A percentile compares a stretch with the other conserved stretches of the same genome.
phyloP scores from a whole-genome alignment of 1,140 invertebrate species.

The Harpegnathos saltator region DNA sequence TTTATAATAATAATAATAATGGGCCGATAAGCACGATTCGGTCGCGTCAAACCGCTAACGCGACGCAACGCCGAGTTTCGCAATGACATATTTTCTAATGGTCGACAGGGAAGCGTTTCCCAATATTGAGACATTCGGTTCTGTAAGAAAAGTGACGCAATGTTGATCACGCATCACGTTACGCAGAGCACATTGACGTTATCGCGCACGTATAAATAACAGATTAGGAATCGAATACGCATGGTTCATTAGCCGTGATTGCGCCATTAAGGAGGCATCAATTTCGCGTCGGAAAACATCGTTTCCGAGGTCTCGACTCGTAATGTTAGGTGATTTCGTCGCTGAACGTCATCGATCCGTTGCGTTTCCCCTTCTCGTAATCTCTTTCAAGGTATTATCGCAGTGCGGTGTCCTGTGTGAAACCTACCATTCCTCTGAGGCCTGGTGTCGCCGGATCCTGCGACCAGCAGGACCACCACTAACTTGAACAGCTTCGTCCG shows the following conservation, averaged over 20 bases:
- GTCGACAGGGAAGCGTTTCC: too few relatives aligned
- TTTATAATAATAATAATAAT: too few relatives aligned
- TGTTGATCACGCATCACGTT: too few relatives aligned
- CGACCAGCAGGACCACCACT: constrained; percentile 76
- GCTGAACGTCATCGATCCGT: background rate
- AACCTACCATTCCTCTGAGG: constrained; percentile 81
- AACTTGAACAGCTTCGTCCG: constrained; percentile 76
- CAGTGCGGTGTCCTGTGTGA: background rate
- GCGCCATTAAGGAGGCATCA: background rate
- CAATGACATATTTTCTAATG: too few relatives aligned
- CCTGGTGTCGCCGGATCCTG: constrained; percentile 78
- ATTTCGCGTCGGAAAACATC: constrained; percentile 6
- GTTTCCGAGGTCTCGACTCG: background rate
- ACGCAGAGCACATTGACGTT: too few relatives aligned
- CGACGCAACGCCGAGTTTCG: too few relatives aligned
- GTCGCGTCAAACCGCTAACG: too few relatives aligned
- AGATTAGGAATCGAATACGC: constrained; percentile 41
- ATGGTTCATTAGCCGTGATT: constrained; percentile 8
- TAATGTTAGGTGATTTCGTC: constrained; percentile 15
- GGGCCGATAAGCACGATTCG: too few relatives aligned
- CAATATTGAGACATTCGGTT: too few relatives aligned
- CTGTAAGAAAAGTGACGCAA: too few relatives aligned
- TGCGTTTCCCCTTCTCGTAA: background rate
- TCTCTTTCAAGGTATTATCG: background rate
- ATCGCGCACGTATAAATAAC: background rate